Base-by-base conservation (phyloP, 2,888 invertebrate genomes). In the Halictus ligatus region DNA sequence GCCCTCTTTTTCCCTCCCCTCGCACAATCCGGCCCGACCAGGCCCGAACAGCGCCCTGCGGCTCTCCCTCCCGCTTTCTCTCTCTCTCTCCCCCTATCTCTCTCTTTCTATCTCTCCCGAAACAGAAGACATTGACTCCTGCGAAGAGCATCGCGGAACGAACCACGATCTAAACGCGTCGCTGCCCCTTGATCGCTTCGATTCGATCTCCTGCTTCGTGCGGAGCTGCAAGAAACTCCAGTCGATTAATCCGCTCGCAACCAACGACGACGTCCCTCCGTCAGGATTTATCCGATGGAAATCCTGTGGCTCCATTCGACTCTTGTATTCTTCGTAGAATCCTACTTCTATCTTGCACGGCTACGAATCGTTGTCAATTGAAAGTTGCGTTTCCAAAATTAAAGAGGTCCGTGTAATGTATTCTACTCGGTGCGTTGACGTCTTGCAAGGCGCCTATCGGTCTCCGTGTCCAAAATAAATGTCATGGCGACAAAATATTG, bases 81-180 rank as follows among this genome's bases (percentile, higher is more conserved):
- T 58, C 58, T 58, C 58, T n/a, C 12, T 10, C 46, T 46, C 13
- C 2, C 10, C 1, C 8, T 8, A 0, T 8, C 43, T 1, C 8
- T 43, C 8, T 43, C 43, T 43, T 1, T 43, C 8, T 43, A 0
- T 43, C 35, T 35, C 43, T 46, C 35, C 35, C n/a, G 21, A 67
- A 35, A 29, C 29, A 58, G 80, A 75, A 89, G 88, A 81, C 89
- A 84, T 89, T 88, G 88, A 89, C 89, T 89, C 83, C 86, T 72
- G 78, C 77, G 67, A 79, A 12, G 79, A 29, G 84, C 77, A 80
- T 83, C 89, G 71, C 84, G 86, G 73, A 73, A 81, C 77, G 78
- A n/a, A 58, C 78, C 78, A 35, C 86, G 86, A 81, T 79, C 88
- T 88, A 88, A 80, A 83, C 80, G 79, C 69, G 80, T 69, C 58